Percentiles rank a stretch among this genome's conserved stretches.
Conservation (phyloP, 2,797 vertebrate genomes). For the Anguilla megastoma region DNA sequence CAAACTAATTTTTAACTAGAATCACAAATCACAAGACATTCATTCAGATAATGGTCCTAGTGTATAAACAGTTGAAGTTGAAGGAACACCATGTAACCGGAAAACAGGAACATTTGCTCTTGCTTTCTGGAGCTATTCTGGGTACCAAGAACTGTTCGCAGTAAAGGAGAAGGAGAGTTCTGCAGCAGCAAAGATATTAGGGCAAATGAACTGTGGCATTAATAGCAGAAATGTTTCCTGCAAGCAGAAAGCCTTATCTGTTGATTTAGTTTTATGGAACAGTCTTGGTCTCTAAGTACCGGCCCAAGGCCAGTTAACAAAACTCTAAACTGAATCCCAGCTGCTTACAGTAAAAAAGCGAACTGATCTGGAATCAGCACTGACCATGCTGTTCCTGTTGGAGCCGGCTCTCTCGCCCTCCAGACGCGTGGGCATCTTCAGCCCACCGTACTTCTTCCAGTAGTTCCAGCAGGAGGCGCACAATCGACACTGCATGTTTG, state of each 20-base stretch:
- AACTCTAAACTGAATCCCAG: neutral
- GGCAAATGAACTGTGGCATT: neutral
- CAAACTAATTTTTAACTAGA: neutral
- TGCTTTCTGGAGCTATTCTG: too few species aligned
- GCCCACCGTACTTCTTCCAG: conserved; percentile 98
- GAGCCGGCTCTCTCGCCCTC: conserved; percentile 95
- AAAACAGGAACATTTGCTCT: neutral
- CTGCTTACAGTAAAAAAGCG: neutral
- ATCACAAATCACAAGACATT: neutral
- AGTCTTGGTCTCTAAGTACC: neutral
- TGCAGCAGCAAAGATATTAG: neutral
- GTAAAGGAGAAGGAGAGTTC: neutral
- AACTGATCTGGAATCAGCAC: neutral
- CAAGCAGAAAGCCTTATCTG: neutral
- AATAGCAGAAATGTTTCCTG: neutral
- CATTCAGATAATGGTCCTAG: neutral
- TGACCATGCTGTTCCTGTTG: conserved; percentile 89
- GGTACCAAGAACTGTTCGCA: too few species aligned
- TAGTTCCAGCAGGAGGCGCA: conserved; percentile 97
- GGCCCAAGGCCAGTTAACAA: neutral
- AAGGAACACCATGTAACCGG: neutral
- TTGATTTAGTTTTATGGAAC: neutral
- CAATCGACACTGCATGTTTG: conserved; percentile 97
- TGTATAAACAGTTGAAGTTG: neutral
- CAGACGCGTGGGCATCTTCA: conserved; percentile 97